A percentile compares a stretch with the other conserved stretches of the same genome.
phyloP scores from a whole-genome alignment of 1,140 invertebrate species.

The Parasteatoda tepidariorum region DNA sequence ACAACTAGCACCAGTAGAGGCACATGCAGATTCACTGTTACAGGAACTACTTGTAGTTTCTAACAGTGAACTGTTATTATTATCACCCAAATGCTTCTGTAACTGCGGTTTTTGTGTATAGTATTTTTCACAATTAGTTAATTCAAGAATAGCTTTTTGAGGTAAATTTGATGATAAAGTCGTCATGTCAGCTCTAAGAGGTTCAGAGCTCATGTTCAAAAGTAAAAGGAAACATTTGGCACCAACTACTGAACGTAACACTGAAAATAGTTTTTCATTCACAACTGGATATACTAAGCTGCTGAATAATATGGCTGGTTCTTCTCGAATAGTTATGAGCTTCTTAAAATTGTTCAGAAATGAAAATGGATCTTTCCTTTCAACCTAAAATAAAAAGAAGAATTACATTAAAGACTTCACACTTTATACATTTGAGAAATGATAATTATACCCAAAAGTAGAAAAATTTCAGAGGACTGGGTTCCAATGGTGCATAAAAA shows the following conservation, averaged over 20 bases:
- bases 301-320: constrained; percentile 21
- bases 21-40: no score
- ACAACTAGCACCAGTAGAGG: no score
- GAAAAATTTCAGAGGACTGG: no score
- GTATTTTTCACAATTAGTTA: constrained; percentile 18
- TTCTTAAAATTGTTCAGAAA: constrained; percentile 13
- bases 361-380: constrained; percentile 28
- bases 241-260: neutral
- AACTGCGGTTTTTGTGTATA: no score
- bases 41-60: no score
- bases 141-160: neutral
- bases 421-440: neutral
- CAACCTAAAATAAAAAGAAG: constrained; percentile 1
- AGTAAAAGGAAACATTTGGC: constrained; percentile 25
- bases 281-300: constrained; percentile 1
- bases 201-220: constrained; percentile 7
- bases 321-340: constrained; percentile 16
- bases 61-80: no score
- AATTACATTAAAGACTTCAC: neutral
- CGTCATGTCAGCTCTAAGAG: neutral
- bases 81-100: no score
- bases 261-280: constrained; percentile 30
- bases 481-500: no score
- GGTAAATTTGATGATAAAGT: neutral
- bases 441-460: neutral